phyloP scores from a whole-genome alignment of 2,888 invertebrate species.

The Leptinotarsa peninsularis region DNA sequence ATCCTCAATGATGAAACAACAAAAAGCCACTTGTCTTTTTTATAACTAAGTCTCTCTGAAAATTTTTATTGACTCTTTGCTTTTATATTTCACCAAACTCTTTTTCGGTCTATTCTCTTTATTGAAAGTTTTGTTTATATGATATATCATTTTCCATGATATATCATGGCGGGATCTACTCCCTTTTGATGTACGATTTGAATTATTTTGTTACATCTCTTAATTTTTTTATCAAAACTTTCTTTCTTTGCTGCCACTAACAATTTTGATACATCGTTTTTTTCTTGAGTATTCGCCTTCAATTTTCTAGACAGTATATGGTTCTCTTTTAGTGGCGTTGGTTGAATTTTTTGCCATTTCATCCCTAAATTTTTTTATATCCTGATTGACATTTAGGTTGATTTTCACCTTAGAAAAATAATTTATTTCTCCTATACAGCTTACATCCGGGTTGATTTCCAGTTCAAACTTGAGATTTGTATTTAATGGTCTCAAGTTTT shows the following conservation, averaged over 20 bases:
- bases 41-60: conserved; percentile 59
- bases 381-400: conserved; percentile 43
- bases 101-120: conserved; percentile 50
- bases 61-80: conserved; percentile 8
- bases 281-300: conserved; percentile 56
- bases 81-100: conserved; percentile 39
- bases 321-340: conserved; percentile 57
- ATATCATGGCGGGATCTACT: conserved; percentile 53
- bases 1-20: too few species aligned
- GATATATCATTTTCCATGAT: conserved; percentile 50
- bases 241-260: conserved; percentile 56
- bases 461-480: conserved; percentile 36
- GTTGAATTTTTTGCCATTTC: conserved; percentile 56
- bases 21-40: conserved; percentile 49
- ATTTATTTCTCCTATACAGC: conserved; percentile 47
- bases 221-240: conserved; percentile 52
- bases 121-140: conserved; percentile 36
- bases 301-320: conserved; percentile 56
- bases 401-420: conserved; percentile 33
- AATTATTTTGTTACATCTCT: conserved; percentile 60
- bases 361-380: conserved; percentile 51
- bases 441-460: conserved; percentile 41
- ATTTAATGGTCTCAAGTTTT: conserved; percentile 40
- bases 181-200: conserved; percentile 58
- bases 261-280: conserved; percentile 56